Conservation (phyloP, 2,888 invertebrate species). For the Leptodirus hochenwartii region DNA sequence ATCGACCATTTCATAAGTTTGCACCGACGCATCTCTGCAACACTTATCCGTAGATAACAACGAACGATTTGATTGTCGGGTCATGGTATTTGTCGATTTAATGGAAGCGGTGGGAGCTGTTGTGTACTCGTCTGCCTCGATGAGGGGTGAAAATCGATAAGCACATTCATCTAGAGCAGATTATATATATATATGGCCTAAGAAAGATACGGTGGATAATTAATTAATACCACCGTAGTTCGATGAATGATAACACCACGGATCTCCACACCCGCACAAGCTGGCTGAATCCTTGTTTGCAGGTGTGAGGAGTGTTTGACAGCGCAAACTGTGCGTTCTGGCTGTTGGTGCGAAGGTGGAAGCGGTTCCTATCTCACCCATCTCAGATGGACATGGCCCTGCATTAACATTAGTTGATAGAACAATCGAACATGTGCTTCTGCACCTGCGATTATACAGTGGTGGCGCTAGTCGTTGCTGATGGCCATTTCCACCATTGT, state of each 20-base stretch:
- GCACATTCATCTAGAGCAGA: constrained; percentile 14
- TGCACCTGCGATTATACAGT: constrained; percentile 33
- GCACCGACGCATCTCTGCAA: constrained; percentile 33
- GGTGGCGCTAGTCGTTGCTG: constrained; percentile 18
- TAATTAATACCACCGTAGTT: constrained; percentile 16
- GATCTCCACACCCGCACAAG: constrained; percentile 26
- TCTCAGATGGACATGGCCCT: constrained; percentile 17
- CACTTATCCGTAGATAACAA: constrained; percentile 15
- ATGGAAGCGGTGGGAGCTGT: constrained; percentile 1
- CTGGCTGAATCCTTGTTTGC: constrained; percentile 9
- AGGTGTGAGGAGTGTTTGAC: constrained; percentile 21
- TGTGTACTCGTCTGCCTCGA: constrained; percentile 27
- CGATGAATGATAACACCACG: constrained; percentile 28
- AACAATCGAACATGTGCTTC: constrained; percentile 49
- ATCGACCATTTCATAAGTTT: constrained; percentile 30
- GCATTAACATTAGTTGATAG: constrained; percentile 33
- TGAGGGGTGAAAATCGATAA: constrained; percentile 23
- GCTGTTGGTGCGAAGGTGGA: constrained; percentile 19
- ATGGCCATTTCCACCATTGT: no score
- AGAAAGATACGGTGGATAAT: no score
- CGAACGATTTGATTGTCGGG: constrained; percentile 17
- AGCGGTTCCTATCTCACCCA: constrained; percentile 15
- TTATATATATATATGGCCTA: no score
- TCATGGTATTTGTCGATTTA: background rate
- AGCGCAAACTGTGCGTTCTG: constrained; percentile 21